Evolutionary conservation across 2,797 vertebrate genomes (phyloP).

Genomic region (Phataginus tetradactyla): DNA sequence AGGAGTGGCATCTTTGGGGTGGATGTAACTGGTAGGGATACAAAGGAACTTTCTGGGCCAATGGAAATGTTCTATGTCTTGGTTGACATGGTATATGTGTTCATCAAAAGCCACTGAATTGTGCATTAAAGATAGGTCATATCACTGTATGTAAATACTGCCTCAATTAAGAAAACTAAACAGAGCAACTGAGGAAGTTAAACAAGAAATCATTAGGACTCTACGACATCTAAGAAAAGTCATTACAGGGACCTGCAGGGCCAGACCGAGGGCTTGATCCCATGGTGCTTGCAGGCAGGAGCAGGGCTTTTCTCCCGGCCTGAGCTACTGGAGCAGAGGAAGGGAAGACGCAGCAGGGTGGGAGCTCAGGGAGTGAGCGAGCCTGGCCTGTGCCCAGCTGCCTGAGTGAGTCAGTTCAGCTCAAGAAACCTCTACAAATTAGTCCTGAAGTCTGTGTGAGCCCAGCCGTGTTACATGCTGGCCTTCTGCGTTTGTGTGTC

Average conservation of each 20-base stretch:
- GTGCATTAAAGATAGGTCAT: not conserved
- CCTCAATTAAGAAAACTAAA: not conserved
- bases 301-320: not conserved
- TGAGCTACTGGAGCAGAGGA: too few species aligned
- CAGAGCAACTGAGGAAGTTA: not conserved
- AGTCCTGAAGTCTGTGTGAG: constrained; percentile 76
- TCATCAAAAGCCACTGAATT: not conserved
- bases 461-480: constrained; percentile 58
- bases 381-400: not conserved
- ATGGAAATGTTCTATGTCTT: not conserved
- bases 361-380: not conserved
- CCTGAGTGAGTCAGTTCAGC: constrained; percentile 52
- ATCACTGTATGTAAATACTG: not conserved
- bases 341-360: not conserved
- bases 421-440: constrained; percentile 65
- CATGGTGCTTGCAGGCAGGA: fast-evolving
- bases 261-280: too few species aligned
- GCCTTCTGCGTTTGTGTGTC: not conserved
- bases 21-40: not conserved
- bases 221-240: not conserved
- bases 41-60: not conserved
- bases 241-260: not conserved
- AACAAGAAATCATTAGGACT: not conserved
- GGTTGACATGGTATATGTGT: not conserved
- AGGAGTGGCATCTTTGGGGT: not conserved